These are phyloP conservation scores for Eueremaeus valkanovi DNA, from an alignment of 2,888 invertebrate genomes.

Conservation along the genomic window DNA sequence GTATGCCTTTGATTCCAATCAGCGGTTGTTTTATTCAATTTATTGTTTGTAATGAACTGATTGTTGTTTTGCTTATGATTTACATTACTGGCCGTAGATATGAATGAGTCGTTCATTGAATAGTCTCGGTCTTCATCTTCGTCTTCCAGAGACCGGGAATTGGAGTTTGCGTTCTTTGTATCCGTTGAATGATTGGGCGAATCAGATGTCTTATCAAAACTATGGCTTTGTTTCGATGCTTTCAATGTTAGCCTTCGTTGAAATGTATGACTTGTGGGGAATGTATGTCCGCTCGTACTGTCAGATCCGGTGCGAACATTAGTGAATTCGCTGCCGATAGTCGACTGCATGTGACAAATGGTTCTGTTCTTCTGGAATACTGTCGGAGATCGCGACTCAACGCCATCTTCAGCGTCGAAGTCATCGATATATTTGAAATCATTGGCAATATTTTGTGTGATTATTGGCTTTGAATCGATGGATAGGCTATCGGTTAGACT, in stretches of 20 bases:
- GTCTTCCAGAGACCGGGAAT: not conserved
- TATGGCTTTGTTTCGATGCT: constrained; percentile 30
- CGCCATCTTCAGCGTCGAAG: constrained; percentile 46
- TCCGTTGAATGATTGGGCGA: not conserved
- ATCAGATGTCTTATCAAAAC: constrained; percentile 2
- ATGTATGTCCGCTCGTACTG: not conserved
- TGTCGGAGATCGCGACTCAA: constrained; percentile 15
- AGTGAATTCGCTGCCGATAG: constrained; percentile 20
- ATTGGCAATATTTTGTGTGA: no score
- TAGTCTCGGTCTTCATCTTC: constrained; percentile 26
- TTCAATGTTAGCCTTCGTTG: constrained; percentile 26
- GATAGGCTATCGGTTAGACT: not conserved
- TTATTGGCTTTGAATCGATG: constrained; percentile 7
- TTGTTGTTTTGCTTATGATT: not conserved
- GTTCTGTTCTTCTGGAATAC: constrained; percentile 40
- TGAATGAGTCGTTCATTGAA: not conserved
- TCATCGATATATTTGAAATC: constrained; percentile 64
- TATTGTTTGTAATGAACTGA: not conserved
- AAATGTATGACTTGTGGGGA: constrained; percentile 7
- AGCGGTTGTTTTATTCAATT: not conserved
- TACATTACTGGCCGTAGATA: not conserved
- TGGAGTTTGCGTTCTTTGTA: not conserved
- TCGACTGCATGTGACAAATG: constrained; percentile 12
- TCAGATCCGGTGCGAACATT: constrained; percentile 17
- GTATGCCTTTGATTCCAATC: not conserved